Percentiles rank a stretch among this genome's conserved stretches.
Evolutionary conservation across 2,888 invertebrate species (phyloP).

Genomic region (Muschampia plurimacula): DNA sequence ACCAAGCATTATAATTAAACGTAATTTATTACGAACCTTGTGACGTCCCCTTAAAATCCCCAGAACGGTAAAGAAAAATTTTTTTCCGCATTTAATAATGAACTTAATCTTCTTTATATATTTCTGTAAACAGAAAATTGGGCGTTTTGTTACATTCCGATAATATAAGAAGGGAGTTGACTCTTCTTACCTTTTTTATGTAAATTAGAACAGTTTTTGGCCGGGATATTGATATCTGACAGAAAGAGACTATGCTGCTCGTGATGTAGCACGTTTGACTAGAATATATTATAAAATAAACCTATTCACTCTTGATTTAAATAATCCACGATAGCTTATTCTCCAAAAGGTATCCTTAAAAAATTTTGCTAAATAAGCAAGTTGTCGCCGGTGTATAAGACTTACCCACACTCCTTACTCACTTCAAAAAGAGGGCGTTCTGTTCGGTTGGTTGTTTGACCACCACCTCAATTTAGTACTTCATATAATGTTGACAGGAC

Average conservation of each 20-base stretch:
- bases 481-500: background rate
- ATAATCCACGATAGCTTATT: no score
- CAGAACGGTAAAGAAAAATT: background rate
- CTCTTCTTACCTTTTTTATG: no score
- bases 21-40: constrained; percentile 1
- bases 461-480: background rate
- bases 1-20: background rate
- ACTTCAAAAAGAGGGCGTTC: background rate
- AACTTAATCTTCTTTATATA: background rate
- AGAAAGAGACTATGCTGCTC: no score
- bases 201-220: no score
- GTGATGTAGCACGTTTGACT: no score
- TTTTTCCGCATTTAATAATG: background rate
- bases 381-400: no score
- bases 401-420: no score
- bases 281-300: no score
- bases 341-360: no score
- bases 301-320: no score
- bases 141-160: background rate
- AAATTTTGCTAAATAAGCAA: no score
- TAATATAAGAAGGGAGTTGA: background rate
- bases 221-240: no score
- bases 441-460: background rate
- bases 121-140: background rate
- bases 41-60: constrained; percentile 4